Percentiles rank a stretch among this genome's conserved stretches.
These are phyloP conservation scores for Drosophila mayri DNA, from an alignment of 1,140 invertebrate genomes.

Conservation along the genomic window DNA sequence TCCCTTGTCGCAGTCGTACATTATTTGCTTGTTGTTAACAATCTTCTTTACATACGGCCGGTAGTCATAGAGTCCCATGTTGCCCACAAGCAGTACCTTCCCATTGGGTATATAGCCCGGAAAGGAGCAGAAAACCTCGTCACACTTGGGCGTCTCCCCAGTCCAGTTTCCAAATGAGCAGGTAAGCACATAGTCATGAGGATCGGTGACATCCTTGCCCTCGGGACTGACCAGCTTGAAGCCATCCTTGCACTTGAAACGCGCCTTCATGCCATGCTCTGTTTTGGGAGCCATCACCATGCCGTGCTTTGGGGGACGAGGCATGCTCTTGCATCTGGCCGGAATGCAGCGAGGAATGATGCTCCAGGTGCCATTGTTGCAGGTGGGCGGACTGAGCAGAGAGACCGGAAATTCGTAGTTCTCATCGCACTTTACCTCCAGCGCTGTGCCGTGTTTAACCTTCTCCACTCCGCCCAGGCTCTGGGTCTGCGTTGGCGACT, in stretches of 20 bases:
- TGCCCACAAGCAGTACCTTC: conserved; percentile 96
- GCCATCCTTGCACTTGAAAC: conserved; percentile 96
- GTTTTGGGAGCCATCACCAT: conserved; percentile 98
- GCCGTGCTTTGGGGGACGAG: conserved; percentile 94
- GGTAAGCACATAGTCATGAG: conserved; percentile 88
- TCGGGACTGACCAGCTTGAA: conserved; percentile 91
- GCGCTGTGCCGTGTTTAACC: conserved; percentile 93
- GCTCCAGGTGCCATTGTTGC: conserved; percentile 98
- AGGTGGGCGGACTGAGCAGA: conserved; percentile 86
- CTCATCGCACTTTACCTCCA: conserved; percentile 93
- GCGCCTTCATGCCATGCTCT: conserved; percentile 96
- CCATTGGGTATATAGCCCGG: conserved; percentile 96
- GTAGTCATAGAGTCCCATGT: conserved; percentile 99
- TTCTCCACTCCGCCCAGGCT: conserved; percentile 86
- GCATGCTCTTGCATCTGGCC: conserved; percentile 95
- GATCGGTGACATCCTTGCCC: conserved; percentile 84
- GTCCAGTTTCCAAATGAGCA: conserved; percentile 98
- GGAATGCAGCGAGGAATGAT: conserved; percentile 96
- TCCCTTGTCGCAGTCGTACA: conserved; percentile 97
- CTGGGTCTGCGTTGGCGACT: conserved; percentile 86
- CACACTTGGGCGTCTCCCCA: conserved; percentile 92
- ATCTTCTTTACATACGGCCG: conserved; percentile 96
- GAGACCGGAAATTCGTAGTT: conserved; percentile 92
- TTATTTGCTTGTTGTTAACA: conserved; percentile 97
- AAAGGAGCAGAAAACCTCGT: conserved; percentile 97